Evolutionary conservation across 2,113 vertebrate species (phyloP).

Genomic region (Melanotaenia duboulayi): DNA sequence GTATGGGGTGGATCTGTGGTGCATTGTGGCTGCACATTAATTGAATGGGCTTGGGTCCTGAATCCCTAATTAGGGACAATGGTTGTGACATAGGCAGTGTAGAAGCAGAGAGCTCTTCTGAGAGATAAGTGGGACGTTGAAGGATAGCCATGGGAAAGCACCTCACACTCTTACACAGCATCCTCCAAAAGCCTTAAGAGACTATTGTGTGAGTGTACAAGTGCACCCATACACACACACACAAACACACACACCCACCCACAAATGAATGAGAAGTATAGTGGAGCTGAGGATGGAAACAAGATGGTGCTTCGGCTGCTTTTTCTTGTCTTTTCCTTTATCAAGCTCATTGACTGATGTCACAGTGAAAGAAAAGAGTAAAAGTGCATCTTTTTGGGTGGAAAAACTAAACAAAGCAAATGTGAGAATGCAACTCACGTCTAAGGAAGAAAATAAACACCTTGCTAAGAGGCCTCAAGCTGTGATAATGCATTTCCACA

Average conservation of each 20-base stretch:
- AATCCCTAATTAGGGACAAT: conserved; percentile 81
- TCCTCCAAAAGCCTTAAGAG: conserved; percentile 77
- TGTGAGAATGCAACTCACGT: conserved; percentile 59
- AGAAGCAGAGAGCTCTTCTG: conserved; percentile 74
- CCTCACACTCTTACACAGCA: conserved; percentile 54
- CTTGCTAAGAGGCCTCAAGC: conserved; percentile 60
- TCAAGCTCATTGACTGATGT: conserved; percentile 78
- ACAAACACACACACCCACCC: conserved; percentile 33
- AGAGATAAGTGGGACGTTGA: conserved; percentile 75
- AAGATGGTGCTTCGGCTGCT: conserved; percentile 62
- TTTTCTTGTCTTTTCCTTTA: conserved; percentile 51
- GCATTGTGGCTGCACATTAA: conserved; percentile 69
- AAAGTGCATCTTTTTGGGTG: conserved; percentile 28
- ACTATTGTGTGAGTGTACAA: conserved; percentile 62
- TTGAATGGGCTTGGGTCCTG: conserved; percentile 71
- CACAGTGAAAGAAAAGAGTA: conserved; percentile 56
- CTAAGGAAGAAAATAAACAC: conserved; percentile 62
- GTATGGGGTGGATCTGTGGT: conserved; percentile 58
- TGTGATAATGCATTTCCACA: conserved; percentile 29
- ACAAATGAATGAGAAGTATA: conserved; percentile 38
- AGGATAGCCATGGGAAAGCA: conserved; percentile 73
- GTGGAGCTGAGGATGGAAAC: conserved; percentile 52
- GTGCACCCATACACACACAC: conserved; percentile 17
- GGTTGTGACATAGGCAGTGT: conserved; percentile 66
- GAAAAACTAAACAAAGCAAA: conserved; percentile 30